Evolutionary conservation across 2,888 invertebrate genomes (phyloP), one percentile per base, ranked within the genome.

Genomic region (Xylophagus ater): DNA sequence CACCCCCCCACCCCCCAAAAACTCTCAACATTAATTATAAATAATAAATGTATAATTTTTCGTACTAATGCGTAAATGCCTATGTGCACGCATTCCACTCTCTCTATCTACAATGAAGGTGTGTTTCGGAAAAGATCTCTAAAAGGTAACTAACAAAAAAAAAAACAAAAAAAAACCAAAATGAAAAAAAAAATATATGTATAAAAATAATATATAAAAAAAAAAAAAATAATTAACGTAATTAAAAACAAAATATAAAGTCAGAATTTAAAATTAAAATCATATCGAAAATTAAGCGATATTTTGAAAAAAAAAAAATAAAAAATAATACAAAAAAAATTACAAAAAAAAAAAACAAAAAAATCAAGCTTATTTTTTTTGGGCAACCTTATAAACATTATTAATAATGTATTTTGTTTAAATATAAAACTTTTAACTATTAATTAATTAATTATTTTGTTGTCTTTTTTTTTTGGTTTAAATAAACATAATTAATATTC

Each of bases 91-190:
- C 71, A 71, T 71, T 69, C 70, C 71, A 69, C 68, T 68, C 66
- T 68, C 71, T 62, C 61, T 62, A 40, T 45, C 41, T 43, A 45
- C 62, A 60, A 59, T 62, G 64, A 65, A 86, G 85, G 86, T 80
- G 84, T 86, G 80, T 86, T 85, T 85, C 85, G 86, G 84, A 86
- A 86, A 85, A 83, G 85, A 83, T 86, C 85, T 79, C 84, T 85
- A 81, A 85, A 85, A 86, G 86, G 85, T 85, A 85, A 84, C 79
- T 79, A 75, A 60, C 59, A 58, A 54, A 57, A 51, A 48, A 51
- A 52, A 46, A 44, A 48, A 44, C 39, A 45, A 42, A 31, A 46
- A 31, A 41, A 51, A 46, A 45, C 49, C 47, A 50, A 50, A 41
- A 53, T 47, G 47, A 42, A 47, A 42, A 48, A 46, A 50, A 41